A percentile compares a stretch with the other conserved stretches of the same genome.
phyloP scores from a whole-genome alignment of 2,113 vertebrate genomes.

The Azemiops feae region DNA sequence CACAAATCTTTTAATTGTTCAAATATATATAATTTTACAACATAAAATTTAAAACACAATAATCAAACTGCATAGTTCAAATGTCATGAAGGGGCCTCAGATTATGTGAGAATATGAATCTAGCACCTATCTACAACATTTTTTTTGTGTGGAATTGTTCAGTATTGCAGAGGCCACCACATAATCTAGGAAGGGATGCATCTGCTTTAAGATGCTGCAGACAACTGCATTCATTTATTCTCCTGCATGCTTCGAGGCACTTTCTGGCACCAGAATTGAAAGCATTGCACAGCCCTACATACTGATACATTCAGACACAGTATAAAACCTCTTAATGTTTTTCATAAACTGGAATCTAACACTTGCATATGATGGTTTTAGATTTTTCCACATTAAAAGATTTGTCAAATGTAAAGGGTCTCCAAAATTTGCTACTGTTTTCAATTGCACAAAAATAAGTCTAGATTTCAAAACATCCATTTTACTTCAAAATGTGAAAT shows the following conservation, averaged over 20 bases:
- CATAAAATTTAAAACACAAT: not conserved
- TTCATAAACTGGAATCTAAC: constrained; percentile 3
- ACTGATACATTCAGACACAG: not conserved
- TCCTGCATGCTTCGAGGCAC: not conserved
- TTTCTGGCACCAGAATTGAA: not conserved
- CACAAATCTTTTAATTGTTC: constrained; percentile 57
- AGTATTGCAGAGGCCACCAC: not conserved
- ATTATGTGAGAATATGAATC: not conserved
- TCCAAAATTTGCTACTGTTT: not conserved
- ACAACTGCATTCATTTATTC: not conserved
- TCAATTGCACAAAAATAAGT: not conserved
- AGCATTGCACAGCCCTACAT: not conserved
- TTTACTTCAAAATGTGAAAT: not conserved
- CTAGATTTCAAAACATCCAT: not conserved
- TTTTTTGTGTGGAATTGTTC: not conserved
- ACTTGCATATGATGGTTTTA: not conserved
- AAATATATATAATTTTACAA: constrained; percentile 31
- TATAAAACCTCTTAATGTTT: constrained; percentile 1
- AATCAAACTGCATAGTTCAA: not conserved
- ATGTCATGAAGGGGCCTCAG: not conserved
- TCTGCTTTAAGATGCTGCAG: not conserved
- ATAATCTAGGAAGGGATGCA: not conserved
- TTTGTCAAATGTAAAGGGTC: not conserved
- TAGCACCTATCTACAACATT: not conserved
- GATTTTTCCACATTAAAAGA: constrained; percentile 17